Evolutionary conservation across 2,888 invertebrate genomes (phyloP).

Genomic region (Meloe dianella): DNA sequence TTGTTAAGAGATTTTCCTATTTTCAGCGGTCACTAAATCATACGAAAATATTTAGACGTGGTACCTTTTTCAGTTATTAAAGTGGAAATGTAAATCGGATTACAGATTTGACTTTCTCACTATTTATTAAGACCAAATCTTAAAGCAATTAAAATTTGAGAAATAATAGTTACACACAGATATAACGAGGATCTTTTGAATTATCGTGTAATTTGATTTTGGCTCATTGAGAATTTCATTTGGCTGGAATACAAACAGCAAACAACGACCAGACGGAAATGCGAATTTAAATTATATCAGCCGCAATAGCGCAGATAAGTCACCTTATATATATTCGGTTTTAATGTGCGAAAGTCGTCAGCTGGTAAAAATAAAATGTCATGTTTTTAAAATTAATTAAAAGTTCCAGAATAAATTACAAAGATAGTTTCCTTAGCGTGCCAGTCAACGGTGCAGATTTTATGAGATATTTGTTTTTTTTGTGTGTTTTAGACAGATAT

Average conservation of each 20-base stretch:
- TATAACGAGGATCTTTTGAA: too few relatives aligned
- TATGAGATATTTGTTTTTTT: neutral
- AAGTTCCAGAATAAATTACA: constrained; percentile 24
- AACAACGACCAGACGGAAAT: neutral
- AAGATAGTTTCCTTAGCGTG: constrained; percentile 11
- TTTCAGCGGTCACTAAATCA: neutral
- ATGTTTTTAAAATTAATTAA: constrained; percentile 30
- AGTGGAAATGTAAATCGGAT: constrained; percentile 2
- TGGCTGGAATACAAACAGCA: neutral
- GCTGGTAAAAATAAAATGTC: constrained; percentile 24
- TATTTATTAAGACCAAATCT: neutral
- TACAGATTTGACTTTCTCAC: neutral
- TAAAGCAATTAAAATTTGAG: neutral
- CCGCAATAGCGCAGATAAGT: constrained; percentile 13
- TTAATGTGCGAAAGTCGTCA: constrained; percentile 28
- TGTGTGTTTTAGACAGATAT: neutral
- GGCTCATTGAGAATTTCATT: neutral
- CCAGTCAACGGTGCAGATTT: neutral
- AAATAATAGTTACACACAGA: too few relatives aligned
- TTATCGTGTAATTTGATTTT: neutral
- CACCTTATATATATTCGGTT: constrained; percentile 9
- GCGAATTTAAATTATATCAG: constrained; percentile 14
- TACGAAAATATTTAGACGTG: neutral
- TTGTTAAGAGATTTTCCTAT: neutral
- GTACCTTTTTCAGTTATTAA: neutral